Evolutionary conservation across 2,888 invertebrate genomes (phyloP).

Genomic region (Microctonus brassicae): DNA sequence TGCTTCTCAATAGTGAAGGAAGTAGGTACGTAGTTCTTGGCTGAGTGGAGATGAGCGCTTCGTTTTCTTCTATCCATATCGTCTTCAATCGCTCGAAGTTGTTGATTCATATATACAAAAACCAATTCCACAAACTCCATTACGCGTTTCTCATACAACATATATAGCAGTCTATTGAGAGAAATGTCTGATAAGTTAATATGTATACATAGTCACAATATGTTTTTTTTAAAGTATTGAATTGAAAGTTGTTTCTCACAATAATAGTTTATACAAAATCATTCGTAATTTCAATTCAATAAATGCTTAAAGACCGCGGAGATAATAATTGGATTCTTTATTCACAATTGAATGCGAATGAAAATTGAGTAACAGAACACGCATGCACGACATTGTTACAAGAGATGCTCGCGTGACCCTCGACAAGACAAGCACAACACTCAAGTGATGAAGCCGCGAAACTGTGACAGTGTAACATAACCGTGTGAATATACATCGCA

Average conservation of each 20-base stretch:
- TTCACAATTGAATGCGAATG: not conserved
- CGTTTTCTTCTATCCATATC: conserved; percentile 29
- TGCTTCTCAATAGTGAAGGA: conserved; percentile 1
- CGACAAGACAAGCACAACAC: not conserved
- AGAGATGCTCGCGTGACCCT: not conserved
- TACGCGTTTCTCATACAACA: conserved; percentile 30
- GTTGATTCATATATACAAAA: conserved; percentile 38
- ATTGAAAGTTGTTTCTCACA: not conserved
- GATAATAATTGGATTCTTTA: not conserved
- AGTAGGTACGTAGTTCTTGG: conserved; percentile 8
- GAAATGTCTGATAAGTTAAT: not conserved
- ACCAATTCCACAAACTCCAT: conserved; percentile 42
- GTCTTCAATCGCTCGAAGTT: conserved; percentile 12
- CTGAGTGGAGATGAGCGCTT: conserved; percentile 4
- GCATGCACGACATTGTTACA: not conserved
- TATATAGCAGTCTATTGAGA: not conserved
- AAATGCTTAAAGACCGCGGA: not conserved
- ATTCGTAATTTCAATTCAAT: not conserved
- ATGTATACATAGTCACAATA: not conserved
- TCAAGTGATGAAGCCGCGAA: conserved; percentile 2
- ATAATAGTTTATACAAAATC: not conserved
- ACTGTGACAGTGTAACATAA: conserved; percentile 3
- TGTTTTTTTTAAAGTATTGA: not conserved
- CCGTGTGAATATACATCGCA: not conserved
- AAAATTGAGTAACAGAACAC: not conserved